Evolutionary conservation across 2,797 vertebrate genomes (phyloP).

Genomic region (Coregonus suidteri): DNA sequence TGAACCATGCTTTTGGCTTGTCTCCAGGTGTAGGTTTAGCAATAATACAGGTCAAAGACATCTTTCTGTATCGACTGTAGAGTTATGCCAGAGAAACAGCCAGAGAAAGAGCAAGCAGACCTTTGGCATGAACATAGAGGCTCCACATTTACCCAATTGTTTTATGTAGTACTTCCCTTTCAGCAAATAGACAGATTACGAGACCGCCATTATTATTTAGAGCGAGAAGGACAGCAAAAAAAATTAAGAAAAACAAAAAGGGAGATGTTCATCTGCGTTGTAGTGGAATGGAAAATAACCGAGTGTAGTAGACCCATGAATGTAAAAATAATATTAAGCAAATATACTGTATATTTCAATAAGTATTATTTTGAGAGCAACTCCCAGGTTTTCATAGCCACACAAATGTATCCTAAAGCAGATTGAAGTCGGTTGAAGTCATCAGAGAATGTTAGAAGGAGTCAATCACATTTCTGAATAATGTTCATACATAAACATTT

Average conservation of each 20-base stretch:
- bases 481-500: not conserved
- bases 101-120: not conserved
- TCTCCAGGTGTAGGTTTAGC: slow-evolving; percentile 30
- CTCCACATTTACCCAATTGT: not conserved
- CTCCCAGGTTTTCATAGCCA: not conserved
- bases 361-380: not conserved
- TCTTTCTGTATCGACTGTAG: slow-evolving; percentile 23
- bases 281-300: not conserved
- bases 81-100: slow-evolving; percentile 32
- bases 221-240: not conserved
- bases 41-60: slow-evolving; percentile 41
- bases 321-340: not conserved
- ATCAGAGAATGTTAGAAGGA: no score
- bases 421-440: no score
- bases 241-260: not conserved
- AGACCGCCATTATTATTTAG: not conserved
- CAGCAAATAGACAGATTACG: not conserved
- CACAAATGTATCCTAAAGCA: not conserved
- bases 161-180: not conserved
- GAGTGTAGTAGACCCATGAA: not conserved
- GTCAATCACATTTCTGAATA: not conserved
- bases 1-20: slow-evolving; percentile 13
- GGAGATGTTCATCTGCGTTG: not conserved
- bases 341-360: not conserved
- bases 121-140: not conserved